Conservation (phyloP, 2,797 vertebrate species). For the Etheostoma nigrum region DNA sequence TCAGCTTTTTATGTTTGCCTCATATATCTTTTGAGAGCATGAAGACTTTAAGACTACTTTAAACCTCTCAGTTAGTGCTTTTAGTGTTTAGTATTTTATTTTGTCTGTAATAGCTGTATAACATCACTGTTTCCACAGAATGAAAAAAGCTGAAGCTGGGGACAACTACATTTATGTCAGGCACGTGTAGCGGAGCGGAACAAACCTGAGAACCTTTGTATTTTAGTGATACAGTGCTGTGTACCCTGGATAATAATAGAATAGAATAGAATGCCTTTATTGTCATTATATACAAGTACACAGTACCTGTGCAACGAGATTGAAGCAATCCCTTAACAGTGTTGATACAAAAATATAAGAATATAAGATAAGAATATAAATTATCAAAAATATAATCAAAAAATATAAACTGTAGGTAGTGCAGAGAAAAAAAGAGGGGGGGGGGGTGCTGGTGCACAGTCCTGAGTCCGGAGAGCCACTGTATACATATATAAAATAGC, state of each 20-base stretch:
- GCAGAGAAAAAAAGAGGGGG: too few relatives aligned
- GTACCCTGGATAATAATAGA: not conserved
- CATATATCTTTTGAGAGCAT: not conserved
- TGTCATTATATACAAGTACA: too few relatives aligned
- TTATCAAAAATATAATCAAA: too few relatives aligned
- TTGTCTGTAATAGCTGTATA: not conserved
- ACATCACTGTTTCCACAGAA: not conserved
- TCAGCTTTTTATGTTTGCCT: conserved; percentile 32
- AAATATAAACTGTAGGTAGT: too few relatives aligned
- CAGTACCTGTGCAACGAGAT: too few relatives aligned
- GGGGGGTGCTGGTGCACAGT: too few relatives aligned
- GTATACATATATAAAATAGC: too few relatives aligned
- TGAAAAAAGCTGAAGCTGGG: not conserved
- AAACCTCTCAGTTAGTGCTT: conserved; percentile 16
- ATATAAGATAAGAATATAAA: too few relatives aligned
- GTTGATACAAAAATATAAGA: too few relatives aligned
- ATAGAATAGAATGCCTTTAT: not conserved
- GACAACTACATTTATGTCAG: not conserved
- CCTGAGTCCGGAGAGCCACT: too few relatives aligned
- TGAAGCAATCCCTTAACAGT: too few relatives aligned
- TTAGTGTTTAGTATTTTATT: conserved; percentile 17
- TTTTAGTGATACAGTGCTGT: not conserved
- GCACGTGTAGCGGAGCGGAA: not conserved
- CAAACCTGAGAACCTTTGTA: conserved; percentile 3
- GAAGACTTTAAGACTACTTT: not conserved